Conservation (phyloP, 2,888 invertebrate species). For the Lymantria monacha region DNA sequence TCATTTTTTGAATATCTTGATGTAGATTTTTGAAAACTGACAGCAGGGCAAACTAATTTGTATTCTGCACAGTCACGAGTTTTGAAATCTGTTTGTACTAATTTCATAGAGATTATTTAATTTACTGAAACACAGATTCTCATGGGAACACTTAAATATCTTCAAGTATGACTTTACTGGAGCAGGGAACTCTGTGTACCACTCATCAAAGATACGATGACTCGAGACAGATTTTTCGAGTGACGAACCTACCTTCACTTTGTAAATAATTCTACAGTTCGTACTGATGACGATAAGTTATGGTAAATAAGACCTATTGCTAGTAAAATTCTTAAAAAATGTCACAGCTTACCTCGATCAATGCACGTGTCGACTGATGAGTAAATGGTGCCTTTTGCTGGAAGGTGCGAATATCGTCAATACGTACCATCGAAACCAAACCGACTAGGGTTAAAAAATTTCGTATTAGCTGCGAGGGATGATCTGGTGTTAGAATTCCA, state of each 20-base stretch:
- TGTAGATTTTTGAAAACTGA: slow-evolving; percentile 1
- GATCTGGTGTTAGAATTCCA: slow-evolving; percentile 30
- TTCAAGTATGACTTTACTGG: background rate
- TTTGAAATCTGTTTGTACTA: background rate
- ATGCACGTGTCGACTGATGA: slow-evolving; percentile 19
- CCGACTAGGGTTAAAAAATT: slow-evolving; percentile 46
- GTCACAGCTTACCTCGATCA: slow-evolving; percentile 22
- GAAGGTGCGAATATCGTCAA: slow-evolving; percentile 19
- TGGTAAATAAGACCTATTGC: slow-evolving; percentile 7
- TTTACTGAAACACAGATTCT: background rate
- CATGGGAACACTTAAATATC: background rate
- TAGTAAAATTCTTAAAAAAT: slow-evolving; percentile 8
- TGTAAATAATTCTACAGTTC: background rate
- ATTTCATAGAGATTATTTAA: background rate
- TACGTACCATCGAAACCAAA: slow-evolving; percentile 40
- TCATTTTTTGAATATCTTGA: slow-evolving; percentile 1
- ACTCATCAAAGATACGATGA: slow-evolving; percentile 5
- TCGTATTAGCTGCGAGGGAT: slow-evolving; percentile 36
- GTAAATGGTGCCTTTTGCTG: slow-evolving; percentile 24
- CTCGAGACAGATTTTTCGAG: slow-evolving; percentile 1
- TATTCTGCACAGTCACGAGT: background rate
- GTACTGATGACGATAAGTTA: background rate
- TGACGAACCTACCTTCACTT: background rate
- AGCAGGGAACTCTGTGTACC: background rate
- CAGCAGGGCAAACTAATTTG: no score